Percentiles rank a stretch among this genome's conserved stretches.
These are phyloP conservation scores for Seriola quinqueradiata DNA, from an alignment of 2,113 vertebrate genomes.

Conservation along the genomic window DNA sequence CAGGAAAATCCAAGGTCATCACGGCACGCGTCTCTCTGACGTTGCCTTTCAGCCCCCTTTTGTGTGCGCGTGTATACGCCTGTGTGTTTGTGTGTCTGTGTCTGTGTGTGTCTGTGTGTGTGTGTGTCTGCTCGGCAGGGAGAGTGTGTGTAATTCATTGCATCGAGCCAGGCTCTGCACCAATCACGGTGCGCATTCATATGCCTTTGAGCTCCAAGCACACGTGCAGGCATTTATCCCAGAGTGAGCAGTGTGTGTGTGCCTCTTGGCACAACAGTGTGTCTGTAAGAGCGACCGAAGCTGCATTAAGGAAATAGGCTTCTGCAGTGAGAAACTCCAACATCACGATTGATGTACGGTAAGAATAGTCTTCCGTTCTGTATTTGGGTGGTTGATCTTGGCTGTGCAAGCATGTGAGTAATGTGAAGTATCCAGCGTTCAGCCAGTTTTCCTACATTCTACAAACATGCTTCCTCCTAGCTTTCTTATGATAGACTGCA, in stretches of 20 bases:
- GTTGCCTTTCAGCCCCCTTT: conserved; percentile 57
- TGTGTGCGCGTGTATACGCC: conserved; percentile 27
- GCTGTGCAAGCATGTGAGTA: conserved; percentile 38
- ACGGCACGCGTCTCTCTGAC: conserved; percentile 65
- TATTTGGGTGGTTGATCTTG: conserved; percentile 25
- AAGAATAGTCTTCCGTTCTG: conserved; percentile 55
- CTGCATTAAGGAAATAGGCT: conserved; percentile 56
- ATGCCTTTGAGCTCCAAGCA: conserved; percentile 68
- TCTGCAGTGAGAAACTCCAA: conserved; percentile 51
- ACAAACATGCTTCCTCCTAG: conserved; percentile 31
- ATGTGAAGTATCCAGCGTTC: conserved; percentile 36
- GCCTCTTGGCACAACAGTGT: conserved; percentile 64
- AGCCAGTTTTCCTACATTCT: conserved; percentile 77
- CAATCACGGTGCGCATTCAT: conserved; percentile 71
- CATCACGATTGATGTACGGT: conserved; percentile 81
- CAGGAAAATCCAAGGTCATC: conserved; percentile 85
- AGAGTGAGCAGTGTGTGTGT: conserved; percentile 55
- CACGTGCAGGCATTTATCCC: conserved; percentile 76
- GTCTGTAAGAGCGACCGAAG: conserved; percentile 61
- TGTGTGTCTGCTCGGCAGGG: conserved; percentile 28
- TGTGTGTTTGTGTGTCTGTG: conserved; percentile 8
- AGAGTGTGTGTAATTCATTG: conserved; percentile 61
- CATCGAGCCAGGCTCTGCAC: conserved; percentile 70
- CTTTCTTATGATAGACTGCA: conserved; percentile 28
- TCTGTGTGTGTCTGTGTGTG: background rate